Evolutionary conservation across 2,797 vertebrate genomes (phyloP).

Genomic region (Fringilla coelebs): DNA sequence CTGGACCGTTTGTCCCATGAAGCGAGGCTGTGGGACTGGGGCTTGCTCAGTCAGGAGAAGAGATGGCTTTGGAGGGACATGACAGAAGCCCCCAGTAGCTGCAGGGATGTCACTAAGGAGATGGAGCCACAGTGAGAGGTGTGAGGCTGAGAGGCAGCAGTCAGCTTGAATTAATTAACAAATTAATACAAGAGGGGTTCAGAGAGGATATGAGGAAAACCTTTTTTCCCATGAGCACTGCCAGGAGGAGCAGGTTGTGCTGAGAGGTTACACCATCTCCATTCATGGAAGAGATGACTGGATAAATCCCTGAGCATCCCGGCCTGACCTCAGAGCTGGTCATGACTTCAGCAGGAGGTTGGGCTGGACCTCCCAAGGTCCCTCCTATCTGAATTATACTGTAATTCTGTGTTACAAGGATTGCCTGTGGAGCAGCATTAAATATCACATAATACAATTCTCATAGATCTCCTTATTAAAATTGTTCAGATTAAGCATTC

Average conservation of each 20-base stretch:
- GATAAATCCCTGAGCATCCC: not conserved
- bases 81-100: not conserved
- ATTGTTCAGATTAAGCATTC: not conserved
- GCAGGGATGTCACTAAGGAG: not conserved
- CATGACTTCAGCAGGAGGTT: not conserved
- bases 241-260: not conserved
- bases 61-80: not conserved
- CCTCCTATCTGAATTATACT: not conserved
- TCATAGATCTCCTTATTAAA: not conserved
- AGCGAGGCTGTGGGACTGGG: not conserved
- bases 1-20: not conserved
- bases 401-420: not conserved
- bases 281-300: not conserved
- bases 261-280: not conserved
- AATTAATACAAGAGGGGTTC: not conserved
- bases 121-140: rapidly evolving
- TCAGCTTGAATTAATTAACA: not conserved
- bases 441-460: not conserved
- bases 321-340: not conserved
- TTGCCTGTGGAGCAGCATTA: not conserved
- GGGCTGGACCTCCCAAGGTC: not conserved
- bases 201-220: not conserved
- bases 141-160: not conserved
- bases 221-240: not conserved
- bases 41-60: not conserved